Evolutionary conservation across 1,140 invertebrate species (phyloP).

Genomic region (Bombus cullumanus): DNA sequence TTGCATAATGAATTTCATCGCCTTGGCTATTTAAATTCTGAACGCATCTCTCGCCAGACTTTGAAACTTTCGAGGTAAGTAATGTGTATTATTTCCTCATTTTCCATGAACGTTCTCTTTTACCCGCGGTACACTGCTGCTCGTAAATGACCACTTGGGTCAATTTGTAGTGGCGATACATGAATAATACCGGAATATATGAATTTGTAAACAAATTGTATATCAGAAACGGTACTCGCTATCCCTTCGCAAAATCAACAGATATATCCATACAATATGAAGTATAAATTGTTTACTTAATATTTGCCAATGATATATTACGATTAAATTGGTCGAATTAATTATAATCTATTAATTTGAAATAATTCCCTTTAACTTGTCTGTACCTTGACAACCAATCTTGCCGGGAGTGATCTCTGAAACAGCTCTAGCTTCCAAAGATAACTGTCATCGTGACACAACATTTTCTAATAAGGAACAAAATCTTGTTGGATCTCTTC

Average conservation of each 20-base stretch:
- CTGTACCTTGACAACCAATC: neutral
- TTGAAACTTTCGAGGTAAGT: neutral
- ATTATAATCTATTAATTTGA: neutral
- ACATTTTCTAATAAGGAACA: neutral
- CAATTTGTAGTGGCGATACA: neutral
- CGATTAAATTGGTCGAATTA: no score
- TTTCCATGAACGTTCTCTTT: neutral
- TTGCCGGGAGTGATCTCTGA: neutral
- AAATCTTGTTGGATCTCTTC: neutral
- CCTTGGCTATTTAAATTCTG: neutral
- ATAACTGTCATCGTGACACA: neutral
- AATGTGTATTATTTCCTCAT: neutral
- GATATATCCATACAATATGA: neutral
- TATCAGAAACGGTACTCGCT: neutral
- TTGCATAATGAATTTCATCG: neutral
- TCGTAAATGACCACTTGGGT: neutral
- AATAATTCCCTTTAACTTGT: neutral
- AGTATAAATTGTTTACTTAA: no score
- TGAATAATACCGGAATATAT: neutral
- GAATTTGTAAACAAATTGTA: neutral
- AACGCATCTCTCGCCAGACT: neutral
- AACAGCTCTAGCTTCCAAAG: neutral
- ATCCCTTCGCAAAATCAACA: neutral
- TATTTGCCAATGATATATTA: no score
- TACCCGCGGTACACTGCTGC: neutral